Base-by-base conservation (phyloP, 1,140 invertebrate species). In the Dendrolimus kikuchii region DNA sequence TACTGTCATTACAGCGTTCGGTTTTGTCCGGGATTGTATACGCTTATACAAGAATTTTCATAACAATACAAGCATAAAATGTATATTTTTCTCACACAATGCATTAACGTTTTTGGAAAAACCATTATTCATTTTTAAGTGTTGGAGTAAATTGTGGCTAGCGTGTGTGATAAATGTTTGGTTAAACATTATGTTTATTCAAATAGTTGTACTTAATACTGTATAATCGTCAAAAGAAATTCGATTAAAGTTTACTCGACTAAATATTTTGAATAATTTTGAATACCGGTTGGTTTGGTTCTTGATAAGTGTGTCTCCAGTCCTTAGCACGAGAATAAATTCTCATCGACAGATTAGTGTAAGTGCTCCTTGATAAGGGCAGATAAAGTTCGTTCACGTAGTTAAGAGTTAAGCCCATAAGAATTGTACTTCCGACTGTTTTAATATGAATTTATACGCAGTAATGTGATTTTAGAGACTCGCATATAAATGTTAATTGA, bases 341-440 rank as follows among this genome's bases (percentile, higher is more conserved):
- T 58, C 51, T 52, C 55, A 60, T 62, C 62, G 62, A 59, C 58
- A 68, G 66, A 68, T 68, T 68, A 68, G 44, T 55, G 58, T 62
- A 65, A 68, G 66, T 68, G 66, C 62, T 65, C 58, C 49, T 45
- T 60, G 64, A 67, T 67, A 63, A 57, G 53, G 47, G 10, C 23
- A 60, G 66, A 68, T 68, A 68, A 65, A 63, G 66, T 62, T 68
- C 62, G 60, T 68, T 68, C 60, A 65, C 66, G 59, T 39, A 64
- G 57, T 51, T 49, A 43, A 57, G 10, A 51, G 57, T 49, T 51
- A 23, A 23, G 23, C 23, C 23, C 23, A 50, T 53, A 46, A 60
- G 49, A 63, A 58, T 57, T 40, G 51, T 47, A 51, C 55, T 60
- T 55, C 62, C 62, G 57, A 51, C 39, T 54, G 44, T 46, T 53